phyloP scores from a whole-genome alignment of 35 echinoderm and acorn worm species.

The Eucidaris tribuloides region DNA sequence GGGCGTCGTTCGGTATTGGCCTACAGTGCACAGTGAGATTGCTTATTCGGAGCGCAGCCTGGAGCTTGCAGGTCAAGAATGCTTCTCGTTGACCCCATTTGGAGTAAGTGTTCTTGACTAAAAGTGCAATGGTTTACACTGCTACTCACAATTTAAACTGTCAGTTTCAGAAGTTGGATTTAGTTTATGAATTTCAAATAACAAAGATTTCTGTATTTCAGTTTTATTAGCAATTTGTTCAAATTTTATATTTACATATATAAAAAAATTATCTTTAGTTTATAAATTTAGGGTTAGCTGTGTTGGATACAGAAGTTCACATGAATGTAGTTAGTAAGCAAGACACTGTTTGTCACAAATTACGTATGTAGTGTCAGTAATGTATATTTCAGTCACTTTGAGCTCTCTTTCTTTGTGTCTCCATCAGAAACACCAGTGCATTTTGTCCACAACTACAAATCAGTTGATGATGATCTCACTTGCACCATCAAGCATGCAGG shows the following conservation, averaged over 20 bases:
- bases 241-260: no score
- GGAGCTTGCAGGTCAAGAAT: conserved; percentile 91
- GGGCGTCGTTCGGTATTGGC: conserved; percentile 94
- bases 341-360: no score
- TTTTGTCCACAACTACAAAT: conserved; percentile 91
- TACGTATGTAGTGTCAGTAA: no score
- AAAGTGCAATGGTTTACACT: neutral
- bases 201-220: no score
- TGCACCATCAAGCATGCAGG: conserved; percentile 71
- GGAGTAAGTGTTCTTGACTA: conserved; percentile 43
- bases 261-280: no score
- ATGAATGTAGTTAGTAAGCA: no score
- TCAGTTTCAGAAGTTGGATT: neutral
- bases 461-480: conserved; percentile 77
- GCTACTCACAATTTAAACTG: neutral
- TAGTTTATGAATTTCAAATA: neutral
- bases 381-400: no score
- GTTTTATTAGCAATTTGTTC: no score
- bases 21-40: conserved; percentile 68
- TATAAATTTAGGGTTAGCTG: no score
- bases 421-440: conserved; percentile 64
- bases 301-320: no score
- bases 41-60: conserved; percentile 79
- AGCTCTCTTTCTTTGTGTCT: no score
- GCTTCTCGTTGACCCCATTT: conserved; percentile 85